phyloP scores from a whole-genome alignment of 2,888 invertebrate genomes.

The Electrophaes corylata region DNA sequence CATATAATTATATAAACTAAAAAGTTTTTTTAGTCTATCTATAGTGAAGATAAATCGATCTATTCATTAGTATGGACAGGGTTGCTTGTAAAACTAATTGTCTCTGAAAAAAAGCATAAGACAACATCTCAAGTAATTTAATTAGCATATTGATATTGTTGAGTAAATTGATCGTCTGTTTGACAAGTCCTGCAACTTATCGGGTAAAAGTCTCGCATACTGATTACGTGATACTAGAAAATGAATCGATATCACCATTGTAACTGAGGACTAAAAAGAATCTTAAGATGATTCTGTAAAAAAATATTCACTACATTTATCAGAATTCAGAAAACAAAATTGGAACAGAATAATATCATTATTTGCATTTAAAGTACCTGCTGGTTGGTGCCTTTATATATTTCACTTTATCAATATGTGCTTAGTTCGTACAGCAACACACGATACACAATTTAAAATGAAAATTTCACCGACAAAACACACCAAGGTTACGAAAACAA shows the following conservation, averaged over 20 bases:
- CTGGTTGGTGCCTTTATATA: no score
- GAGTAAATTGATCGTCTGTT: conserved; percentile 52
- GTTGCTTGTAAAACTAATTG: conserved; percentile 25
- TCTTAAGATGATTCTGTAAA: background rate
- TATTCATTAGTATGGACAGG: conserved; percentile 18
- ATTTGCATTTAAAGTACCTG: no score
- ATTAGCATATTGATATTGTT: conserved; percentile 58
- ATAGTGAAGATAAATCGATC: conserved; percentile 9
- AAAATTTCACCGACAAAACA: no score
- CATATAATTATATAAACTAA: background rate
- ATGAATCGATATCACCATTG: background rate
- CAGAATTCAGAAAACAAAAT: background rate
- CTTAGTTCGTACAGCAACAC: no score
- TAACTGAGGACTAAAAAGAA: background rate
- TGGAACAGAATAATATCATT: background rate
- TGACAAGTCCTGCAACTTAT: conserved; percentile 44
- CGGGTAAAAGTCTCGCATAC: conserved; percentile 25
- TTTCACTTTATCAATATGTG: no score
- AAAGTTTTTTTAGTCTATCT: background rate
- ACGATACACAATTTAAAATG: no score
- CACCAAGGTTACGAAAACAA: no score
- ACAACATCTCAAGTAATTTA: conserved; percentile 43
- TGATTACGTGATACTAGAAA: background rate
- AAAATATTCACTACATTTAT: background rate
- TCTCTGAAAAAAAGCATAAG: conserved; percentile 18